phyloP scores from a whole-genome alignment of 2,888 invertebrate genomes.

The Andrena haemorrhoa region DNA sequence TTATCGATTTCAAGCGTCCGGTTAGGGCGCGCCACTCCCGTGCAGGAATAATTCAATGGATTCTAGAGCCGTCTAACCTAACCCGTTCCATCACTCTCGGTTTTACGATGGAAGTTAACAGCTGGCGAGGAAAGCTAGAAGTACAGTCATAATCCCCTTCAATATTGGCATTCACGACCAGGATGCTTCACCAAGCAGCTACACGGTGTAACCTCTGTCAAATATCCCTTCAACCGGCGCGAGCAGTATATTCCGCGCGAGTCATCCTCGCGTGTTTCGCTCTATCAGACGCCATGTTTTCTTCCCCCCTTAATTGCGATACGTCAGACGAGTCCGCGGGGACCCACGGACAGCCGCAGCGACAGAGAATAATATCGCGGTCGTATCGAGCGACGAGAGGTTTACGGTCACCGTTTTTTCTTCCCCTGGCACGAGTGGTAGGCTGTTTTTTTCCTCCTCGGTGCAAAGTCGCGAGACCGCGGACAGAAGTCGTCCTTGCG shows the following conservation, averaged over 20 bases:
- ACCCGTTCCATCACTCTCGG: slow-evolving; percentile 59
- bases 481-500: slow-evolving; percentile 54
- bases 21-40: slow-evolving; percentile 51
- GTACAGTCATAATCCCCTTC: slow-evolving; percentile 25
- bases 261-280: slow-evolving; percentile 26
- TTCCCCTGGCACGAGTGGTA: neutral
- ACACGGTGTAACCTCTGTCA: slow-evolving; percentile 5
- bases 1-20: slow-evolving; percentile 66
- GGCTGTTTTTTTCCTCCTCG: neutral
- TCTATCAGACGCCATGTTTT: slow-evolving; percentile 46
- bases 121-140: slow-evolving; percentile 41
- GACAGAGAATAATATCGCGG: slow-evolving; percentile 40
- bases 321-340: slow-evolving; percentile 24
- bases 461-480: slow-evolving; percentile 1
- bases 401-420: slow-evolving; percentile 42
- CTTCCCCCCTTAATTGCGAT: slow-evolving; percentile 59
- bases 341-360: slow-evolving; percentile 28
- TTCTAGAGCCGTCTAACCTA: slow-evolving; percentile 30
- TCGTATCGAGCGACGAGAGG: slow-evolving; percentile 44
- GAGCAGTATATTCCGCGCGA: neutral
- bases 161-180: neutral
- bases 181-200: no score
- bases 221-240: neutral
- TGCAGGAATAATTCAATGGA: slow-evolving; percentile 17
- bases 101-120: slow-evolving; percentile 50